Percentiles rank a stretch among this genome's conserved stretches.
Conservation (phyloP, 1,140 invertebrate genomes). For the Apis mellifera region Amel_HAv3.1 CM009941.2:15092501-15093000, state of each 20-base stretch:
- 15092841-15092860: background rate
- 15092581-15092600: background rate
- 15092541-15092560: background rate
- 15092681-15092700: background rate
- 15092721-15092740: conserved; percentile 19
- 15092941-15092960: background rate
- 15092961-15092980: too few relatives aligned
- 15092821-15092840: background rate
- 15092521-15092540: background rate
- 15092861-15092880: background rate
- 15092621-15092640: background rate
- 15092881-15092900: background rate
- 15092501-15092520: background rate
- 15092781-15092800: conserved; percentile 4
- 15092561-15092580: background rate
- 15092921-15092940: background rate
- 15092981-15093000: too few relatives aligned
- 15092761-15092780: background rate
- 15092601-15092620: background rate
- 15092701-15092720: background rate
- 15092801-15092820: background rate
- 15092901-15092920: background rate
- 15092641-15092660: background rate
- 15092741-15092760: background rate
- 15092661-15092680: background rate